These are phyloP conservation scores for Orchesellides sinensis DNA, from an alignment of 2,888 invertebrate species.

Conservation along the genomic window DNA sequence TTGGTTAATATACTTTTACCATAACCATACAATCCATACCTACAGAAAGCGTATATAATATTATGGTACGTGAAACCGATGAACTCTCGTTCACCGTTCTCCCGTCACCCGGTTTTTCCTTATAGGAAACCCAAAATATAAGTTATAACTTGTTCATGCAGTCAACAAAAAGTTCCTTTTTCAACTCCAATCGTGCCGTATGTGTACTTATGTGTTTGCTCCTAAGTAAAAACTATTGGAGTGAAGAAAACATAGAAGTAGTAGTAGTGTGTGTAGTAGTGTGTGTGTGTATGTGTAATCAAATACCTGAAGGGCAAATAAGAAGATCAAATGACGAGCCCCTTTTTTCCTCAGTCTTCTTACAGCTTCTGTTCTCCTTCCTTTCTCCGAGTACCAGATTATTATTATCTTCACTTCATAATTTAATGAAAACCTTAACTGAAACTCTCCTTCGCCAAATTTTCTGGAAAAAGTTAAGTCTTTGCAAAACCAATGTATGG, in stretches of 20 bases:
- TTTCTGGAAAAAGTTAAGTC: neutral
- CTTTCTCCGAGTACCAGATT: constrained; percentile 10
- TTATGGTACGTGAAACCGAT: neutral
- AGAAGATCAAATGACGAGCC: constrained; percentile 26
- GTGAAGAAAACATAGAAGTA: neutral
- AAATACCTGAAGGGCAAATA: constrained; percentile 34
- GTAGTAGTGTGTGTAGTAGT: neutral
- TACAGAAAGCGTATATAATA: neutral
- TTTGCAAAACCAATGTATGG: too few relatives aligned
- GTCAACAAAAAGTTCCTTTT: neutral
- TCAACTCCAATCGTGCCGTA: too few relatives aligned
- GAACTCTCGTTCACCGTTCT: too few relatives aligned
- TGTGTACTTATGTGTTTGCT: neutral
- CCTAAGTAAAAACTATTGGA: neutral
- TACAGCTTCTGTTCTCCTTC: neutral
- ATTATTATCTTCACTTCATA: constrained; percentile 38
- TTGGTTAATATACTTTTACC: constrained; percentile 25
- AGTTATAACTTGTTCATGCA: neutral
- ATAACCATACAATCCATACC: neutral
- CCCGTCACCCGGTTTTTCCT: neutral
- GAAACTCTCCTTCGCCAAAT: constrained; percentile 4
- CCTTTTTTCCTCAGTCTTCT: neutral
- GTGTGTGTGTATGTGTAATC: neutral
- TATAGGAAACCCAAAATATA: neutral
- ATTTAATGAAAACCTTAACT: constrained; percentile 50